phyloP scores from a whole-genome alignment of 2,113 vertebrate species.

The Myotis davidii region DNA sequence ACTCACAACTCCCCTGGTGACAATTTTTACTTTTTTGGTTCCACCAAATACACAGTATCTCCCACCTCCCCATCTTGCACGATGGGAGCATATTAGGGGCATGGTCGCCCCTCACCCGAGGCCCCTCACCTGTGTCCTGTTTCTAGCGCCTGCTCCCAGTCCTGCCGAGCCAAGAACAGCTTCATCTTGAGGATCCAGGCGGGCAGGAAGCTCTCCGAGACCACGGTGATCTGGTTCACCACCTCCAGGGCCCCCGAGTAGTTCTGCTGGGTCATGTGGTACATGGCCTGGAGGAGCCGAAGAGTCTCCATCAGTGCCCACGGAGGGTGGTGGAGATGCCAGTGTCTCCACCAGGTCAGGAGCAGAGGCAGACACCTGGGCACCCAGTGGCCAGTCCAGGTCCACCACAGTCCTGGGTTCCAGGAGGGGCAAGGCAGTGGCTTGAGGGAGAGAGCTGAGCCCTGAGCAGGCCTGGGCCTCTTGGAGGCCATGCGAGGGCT shows the following conservation, averaged over 20 bases:
- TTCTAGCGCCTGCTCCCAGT: conserved; percentile 87
- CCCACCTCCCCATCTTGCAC: no score
- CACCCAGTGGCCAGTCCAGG: not conserved
- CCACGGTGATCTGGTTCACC: conserved; percentile 81
- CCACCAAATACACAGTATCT: not conserved
- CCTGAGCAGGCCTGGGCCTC: not conserved
- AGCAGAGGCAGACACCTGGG: not conserved
- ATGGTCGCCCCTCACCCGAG: fast-evolving
- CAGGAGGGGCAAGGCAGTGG: not conserved
- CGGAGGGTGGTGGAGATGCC: fast-evolving
- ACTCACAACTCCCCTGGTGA: not conserved
- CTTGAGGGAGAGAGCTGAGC: not conserved
- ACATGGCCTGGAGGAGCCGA: conserved; percentile 77
- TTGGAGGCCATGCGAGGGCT: not conserved
- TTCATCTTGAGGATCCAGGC: conserved; percentile 86
- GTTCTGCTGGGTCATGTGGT: conserved; percentile 85
- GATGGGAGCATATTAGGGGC: fast-evolving
- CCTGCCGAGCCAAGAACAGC: conserved; percentile 83
- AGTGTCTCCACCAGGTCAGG: not conserved
- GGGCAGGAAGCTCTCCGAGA: conserved; percentile 80
- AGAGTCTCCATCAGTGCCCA: not conserved
- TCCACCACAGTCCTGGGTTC: not conserved
- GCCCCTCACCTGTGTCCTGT: conserved; percentile 79
- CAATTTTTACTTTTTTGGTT: not conserved
- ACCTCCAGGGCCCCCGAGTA: conserved; percentile 82